Evolutionary conservation across 2,113 vertebrate genomes (phyloP).

Genomic region (Capreolus pygargus): DNA sequence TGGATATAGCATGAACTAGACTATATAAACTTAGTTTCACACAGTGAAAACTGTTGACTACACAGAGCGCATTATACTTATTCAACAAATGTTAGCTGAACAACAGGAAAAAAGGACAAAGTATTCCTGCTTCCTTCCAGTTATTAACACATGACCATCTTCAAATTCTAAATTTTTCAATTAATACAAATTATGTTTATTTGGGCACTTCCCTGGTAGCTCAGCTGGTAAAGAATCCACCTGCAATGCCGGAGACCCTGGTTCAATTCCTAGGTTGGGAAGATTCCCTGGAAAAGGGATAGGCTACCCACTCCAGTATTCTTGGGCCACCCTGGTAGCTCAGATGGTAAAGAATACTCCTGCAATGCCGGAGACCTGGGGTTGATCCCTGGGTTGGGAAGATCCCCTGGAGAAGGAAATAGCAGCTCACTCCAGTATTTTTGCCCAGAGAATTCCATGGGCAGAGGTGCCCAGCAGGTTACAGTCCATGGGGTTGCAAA

Average conservation of each 20-base stretch:
- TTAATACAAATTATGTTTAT: background rate
- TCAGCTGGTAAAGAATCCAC: background rate
- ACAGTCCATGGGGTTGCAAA: background rate
- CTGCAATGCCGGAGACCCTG: background rate
- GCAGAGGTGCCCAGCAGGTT: background rate
- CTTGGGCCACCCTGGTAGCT: background rate
- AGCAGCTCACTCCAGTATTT: background rate
- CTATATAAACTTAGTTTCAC: background rate
- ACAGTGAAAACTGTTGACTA: background rate
- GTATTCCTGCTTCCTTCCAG: background rate
- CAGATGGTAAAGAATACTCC: background rate
- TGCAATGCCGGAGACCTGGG: background rate
- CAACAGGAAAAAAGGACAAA: background rate
- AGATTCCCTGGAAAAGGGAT: background rate
- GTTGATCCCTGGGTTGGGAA: background rate
- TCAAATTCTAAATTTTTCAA: background rate
- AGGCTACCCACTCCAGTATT: background rate
- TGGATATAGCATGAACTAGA: background rate
- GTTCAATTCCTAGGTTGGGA: background rate
- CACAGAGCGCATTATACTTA: background rate
- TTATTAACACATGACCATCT: background rate
- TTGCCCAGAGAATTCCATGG: background rate
- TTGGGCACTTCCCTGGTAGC: background rate
- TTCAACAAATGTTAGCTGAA: background rate
- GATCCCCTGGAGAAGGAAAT: background rate